Percentiles rank a stretch among this genome's conserved stretches.
phyloP scores from a whole-genome alignment of 2,888 invertebrate species.

The Euclidia mi region DNA sequence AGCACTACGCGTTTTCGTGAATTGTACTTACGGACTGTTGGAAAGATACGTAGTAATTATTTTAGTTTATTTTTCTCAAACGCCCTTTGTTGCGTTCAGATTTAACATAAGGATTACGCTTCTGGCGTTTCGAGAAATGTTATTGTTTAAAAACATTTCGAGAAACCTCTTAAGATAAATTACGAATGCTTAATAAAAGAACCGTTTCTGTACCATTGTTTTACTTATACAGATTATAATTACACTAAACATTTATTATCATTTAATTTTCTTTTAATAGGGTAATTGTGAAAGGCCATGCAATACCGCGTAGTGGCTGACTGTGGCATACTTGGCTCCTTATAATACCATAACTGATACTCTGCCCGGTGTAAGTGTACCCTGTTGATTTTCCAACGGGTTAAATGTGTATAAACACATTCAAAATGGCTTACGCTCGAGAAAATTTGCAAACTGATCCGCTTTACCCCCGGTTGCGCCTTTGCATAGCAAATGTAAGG shows the following conservation, averaged over 20 bases:
- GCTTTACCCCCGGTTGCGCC: constrained; percentile 17
- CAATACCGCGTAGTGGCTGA: constrained; percentile 10
- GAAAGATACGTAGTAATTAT: neutral
- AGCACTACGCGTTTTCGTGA: too few species aligned
- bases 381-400: constrained; percentile 43
- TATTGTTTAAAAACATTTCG: neutral
- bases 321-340: constrained; percentile 8
- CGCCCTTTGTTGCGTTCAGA: neutral
- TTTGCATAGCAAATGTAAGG: constrained; percentile 26
- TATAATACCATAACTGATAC: constrained; percentile 38
- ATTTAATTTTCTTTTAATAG: constrained; percentile 8
- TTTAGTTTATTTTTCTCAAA: neutral
- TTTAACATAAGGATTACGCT: neutral
- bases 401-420: constrained; percentile 45
- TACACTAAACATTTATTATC: neutral
- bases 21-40: too few species aligned
- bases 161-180: neutral
- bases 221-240: neutral
- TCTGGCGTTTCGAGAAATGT: neutral
- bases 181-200: too few species aligned
- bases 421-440: constrained; percentile 39
- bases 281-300: constrained; percentile 6
- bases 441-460: constrained; percentile 43
- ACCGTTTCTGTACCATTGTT: neutral
- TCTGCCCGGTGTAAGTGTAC: constrained; percentile 25